Evolutionary conservation across 1,140 invertebrate species (phyloP), one percentile per base, ranked within the genome.

Genomic region (Drosophila rufa): DNA sequence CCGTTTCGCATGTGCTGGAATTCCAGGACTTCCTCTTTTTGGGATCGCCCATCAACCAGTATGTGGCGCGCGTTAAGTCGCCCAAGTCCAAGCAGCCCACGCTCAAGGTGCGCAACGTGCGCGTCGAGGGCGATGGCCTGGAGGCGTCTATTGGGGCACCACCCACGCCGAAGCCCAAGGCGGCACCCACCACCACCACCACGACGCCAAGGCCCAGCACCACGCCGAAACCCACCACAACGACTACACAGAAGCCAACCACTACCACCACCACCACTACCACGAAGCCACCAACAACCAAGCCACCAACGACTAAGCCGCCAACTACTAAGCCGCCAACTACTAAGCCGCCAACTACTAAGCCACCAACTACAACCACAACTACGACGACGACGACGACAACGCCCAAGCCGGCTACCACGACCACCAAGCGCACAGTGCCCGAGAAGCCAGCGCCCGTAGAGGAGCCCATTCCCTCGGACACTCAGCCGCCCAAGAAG

Each of bases 11-110:
- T 83, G 95, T 95, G 2, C 94, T 95, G 58, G 94, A 96, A 43
- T 94, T 92, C 77, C 93, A 94, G 58, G 93, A 94, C 66, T 92
- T 94, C 75, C 79, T 95, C 4, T 94, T 93, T 46, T 79, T 94
- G 25, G 94, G 97, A 15, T 95, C 95, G n/a, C 96, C 96, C 9
- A 95, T 94, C 70, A 95, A 95, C 82, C 92, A 95, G 25, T 96
- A 94, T 80, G 91, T 98, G 47, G 95, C 93, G 5, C 94, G 95
- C 76, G 93, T 94, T 1, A 94, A 95, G 40, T 92, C 95, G 12
- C 91, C 94, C 59, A 89, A 95, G 80, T 91, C 95, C 8, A 89
- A 84, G 48, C 91, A 91, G 59, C 92, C 90, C 43, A 93, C 94
- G 69, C 55, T 92, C 0, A 92, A 92, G 58, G 81, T 92, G 11